Evolutionary conservation across 2,113 vertebrate genomes (phyloP).

Genomic region (Ciconia boyciana): DNA sequence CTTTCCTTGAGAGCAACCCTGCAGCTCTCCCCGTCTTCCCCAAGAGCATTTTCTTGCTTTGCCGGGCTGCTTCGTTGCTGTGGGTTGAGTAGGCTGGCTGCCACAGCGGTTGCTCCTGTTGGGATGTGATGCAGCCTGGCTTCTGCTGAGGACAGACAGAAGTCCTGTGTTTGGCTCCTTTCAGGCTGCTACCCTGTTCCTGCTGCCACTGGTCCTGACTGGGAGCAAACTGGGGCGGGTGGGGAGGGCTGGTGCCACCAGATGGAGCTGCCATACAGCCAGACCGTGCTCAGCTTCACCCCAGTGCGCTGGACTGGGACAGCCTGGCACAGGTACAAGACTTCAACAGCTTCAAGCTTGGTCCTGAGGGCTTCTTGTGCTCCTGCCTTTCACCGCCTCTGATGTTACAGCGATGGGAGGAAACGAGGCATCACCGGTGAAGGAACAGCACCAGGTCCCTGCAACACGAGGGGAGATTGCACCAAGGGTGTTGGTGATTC

Average conservation of each 20-base stretch:
- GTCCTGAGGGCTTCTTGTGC: not conserved
- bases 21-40: not conserved
- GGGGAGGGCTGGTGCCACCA: not conserved
- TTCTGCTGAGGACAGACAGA: not conserved
- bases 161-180: not conserved
- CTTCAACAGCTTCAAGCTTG: rapidly evolving
- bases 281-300: not conserved
- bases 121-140: not conserved
- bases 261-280: slow-evolving; percentile 21
- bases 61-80: not conserved
- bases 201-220: not conserved
- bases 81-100: not conserved
- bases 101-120: not conserved
- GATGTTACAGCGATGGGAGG: not conserved
- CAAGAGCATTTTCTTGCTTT: not conserved
- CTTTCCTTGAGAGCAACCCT: not conserved
- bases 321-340: not conserved
- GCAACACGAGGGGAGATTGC: rapidly evolving
- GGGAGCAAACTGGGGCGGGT: not conserved
- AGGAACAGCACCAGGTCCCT: not conserved
- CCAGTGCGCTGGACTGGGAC: not conserved
- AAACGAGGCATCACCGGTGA: rapidly evolving
- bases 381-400: rapidly evolving
- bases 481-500: rapidly evolving
- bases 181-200: not conserved